phyloP scores from a whole-genome alignment of 92 coral and sea anemone species.

The Palythoa heliodiscus region DNA sequence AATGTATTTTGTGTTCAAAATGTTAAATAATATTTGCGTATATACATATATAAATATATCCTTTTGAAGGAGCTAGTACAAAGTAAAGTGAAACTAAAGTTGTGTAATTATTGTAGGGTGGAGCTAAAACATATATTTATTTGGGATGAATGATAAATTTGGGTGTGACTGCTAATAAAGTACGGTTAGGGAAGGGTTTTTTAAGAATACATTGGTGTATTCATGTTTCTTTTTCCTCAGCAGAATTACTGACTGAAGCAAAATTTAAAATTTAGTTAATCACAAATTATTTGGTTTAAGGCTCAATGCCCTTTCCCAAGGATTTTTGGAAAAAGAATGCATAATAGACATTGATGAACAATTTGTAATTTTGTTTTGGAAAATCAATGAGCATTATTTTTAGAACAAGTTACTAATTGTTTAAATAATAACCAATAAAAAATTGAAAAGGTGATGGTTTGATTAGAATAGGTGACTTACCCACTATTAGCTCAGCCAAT shows the following conservation, averaged over 20 bases:
- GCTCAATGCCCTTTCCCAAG: too few relatives aligned
- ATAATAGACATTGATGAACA: too few relatives aligned
- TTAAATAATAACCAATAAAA: too few relatives aligned
- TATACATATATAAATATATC: background rate
- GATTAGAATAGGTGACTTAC: too few relatives aligned
- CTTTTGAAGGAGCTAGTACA: background rate
- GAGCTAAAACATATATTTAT: background rate
- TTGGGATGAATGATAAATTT: slow-evolving; percentile 16
- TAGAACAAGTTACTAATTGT: too few relatives aligned
- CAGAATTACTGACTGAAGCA: background rate
- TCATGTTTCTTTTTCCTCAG: background rate
- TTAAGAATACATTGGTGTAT: background rate
- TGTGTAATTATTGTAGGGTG: background rate
- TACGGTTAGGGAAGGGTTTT: background rate
- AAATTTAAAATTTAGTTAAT: too few relatives aligned
- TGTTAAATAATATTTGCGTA: background rate
- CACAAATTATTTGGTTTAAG: too few relatives aligned
- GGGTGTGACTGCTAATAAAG: slow-evolving; percentile 3
- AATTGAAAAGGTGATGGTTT: too few relatives aligned
- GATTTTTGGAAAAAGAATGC: too few relatives aligned
- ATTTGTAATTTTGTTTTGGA: too few relatives aligned
- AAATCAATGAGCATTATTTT: too few relatives aligned
- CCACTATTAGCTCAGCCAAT: too few relatives aligned
- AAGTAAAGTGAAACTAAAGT: background rate
- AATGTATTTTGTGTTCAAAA: background rate